phyloP scores from a whole-genome alignment of 2,113 vertebrate genomes.

The Ginglymostoma cirratum region DNA sequence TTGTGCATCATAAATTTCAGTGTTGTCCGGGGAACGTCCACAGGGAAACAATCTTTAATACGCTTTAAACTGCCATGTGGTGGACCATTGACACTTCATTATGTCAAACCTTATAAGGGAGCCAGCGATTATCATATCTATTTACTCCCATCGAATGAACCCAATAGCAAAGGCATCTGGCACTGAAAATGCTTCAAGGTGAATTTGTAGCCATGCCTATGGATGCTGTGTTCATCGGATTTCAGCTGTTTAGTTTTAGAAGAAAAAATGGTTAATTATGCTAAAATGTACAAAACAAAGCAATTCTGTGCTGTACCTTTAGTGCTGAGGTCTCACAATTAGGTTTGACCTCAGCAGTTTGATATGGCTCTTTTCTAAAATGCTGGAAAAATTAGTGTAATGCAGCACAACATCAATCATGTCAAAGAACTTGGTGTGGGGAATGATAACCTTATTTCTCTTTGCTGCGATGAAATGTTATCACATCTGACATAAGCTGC shows the following conservation, averaged over 20 bases:
- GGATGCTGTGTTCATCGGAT: neutral
- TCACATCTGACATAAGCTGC: conserved; percentile 8
- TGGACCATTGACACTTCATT: neutral
- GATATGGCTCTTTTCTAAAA: neutral
- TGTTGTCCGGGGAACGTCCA: neutral
- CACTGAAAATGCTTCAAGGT: neutral
- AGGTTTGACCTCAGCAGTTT: neutral
- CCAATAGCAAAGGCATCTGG: neutral
- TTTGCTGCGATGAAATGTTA: neutral
- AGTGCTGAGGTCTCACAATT: neutral
- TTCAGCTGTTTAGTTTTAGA: neutral
- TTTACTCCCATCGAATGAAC: conserved; percentile 13
- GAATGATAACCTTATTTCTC: conserved; percentile 14
- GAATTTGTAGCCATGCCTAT: neutral
- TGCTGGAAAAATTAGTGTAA: neutral
- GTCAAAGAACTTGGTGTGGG: neutral
- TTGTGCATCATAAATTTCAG: neutral
- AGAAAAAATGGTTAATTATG: neutral
- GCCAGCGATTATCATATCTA: neutral
- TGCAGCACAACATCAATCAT: conserved; percentile 10
- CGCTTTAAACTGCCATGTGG: neutral
- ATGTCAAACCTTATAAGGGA: neutral
- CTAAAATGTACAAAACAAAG: neutral
- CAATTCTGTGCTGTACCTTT: neutral
- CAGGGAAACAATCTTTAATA: neutral